phyloP scores from a whole-genome alignment of 2,113 vertebrate species.

The Haplochromis vanheusdeni region DNA sequence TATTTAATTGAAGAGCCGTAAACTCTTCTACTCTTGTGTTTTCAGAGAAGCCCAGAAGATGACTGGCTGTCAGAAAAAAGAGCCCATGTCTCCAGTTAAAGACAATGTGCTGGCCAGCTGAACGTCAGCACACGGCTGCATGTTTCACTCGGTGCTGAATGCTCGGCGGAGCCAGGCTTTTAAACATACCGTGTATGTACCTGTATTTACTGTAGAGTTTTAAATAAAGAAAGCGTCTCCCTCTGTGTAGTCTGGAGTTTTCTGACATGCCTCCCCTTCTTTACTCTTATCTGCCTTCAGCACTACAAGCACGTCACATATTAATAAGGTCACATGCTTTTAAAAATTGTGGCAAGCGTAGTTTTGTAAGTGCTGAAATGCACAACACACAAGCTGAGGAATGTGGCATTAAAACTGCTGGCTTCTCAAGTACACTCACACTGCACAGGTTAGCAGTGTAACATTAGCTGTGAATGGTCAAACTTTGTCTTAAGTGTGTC shows the following conservation, averaged over 20 bases:
- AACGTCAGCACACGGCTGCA: conserved; percentile 52
- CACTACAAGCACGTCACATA: not conserved
- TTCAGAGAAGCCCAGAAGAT: conserved; percentile 77
- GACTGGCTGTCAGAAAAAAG: conserved; percentile 62
- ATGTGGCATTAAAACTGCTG: not conserved
- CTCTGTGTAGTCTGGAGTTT: not conserved
- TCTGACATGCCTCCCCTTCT: not conserved
- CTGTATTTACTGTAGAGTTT: not conserved
- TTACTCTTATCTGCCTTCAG: not conserved
- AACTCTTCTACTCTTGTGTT: not conserved
- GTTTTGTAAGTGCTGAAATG: conserved; percentile 8
- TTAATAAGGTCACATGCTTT: not conserved
- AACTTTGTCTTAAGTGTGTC: not conserved
- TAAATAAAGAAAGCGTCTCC: conserved; percentile 22
- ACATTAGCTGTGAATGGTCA: not conserved
- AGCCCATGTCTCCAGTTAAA: conserved; percentile 79
- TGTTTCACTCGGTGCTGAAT: not conserved
- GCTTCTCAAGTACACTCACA: not conserved
- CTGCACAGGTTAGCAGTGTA: not conserved
- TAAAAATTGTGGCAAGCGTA: not conserved
- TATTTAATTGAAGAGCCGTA: not conserved
- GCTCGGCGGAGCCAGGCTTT: not conserved
- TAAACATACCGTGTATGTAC: conserved; percentile 62
- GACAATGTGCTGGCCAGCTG: conserved; percentile 73
- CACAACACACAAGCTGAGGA: not conserved